Evolutionary conservation across 2,797 vertebrate species (phyloP).

Genomic region (Platyrinchus mystaceus): DNA sequence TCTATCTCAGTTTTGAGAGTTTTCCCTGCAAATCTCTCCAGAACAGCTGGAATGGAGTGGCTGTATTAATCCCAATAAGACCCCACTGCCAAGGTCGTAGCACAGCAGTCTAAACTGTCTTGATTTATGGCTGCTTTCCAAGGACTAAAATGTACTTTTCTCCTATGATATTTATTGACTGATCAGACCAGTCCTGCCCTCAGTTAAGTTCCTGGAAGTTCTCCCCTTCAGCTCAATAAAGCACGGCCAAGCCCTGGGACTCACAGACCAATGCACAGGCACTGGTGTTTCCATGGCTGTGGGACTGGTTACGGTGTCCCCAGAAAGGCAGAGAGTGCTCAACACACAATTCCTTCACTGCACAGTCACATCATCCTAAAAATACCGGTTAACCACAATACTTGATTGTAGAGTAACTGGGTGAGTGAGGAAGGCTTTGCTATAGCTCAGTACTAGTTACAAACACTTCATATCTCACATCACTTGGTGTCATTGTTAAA

Average conservation of each 20-base stretch:
- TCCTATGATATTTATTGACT: background rate
- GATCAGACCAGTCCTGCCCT: background rate
- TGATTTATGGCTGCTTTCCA: background rate
- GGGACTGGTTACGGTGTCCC: background rate
- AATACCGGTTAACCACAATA: background rate
- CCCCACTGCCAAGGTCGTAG: background rate
- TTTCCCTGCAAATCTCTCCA: background rate
- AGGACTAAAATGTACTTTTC: background rate
- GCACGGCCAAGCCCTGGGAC: background rate
- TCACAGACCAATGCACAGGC: background rate
- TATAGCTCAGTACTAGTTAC: background rate
- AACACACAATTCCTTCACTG: background rate
- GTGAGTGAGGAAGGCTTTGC: background rate
- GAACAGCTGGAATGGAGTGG: background rate
- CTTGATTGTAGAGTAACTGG: background rate
- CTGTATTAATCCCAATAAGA: background rate
- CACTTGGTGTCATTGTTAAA: background rate
- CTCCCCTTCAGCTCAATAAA: background rate
- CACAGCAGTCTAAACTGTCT: background rate
- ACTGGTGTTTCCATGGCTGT: background rate
- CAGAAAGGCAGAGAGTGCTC: background rate
- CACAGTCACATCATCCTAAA: accelerated
- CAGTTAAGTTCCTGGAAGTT: background rate
- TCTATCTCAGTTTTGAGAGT: background rate
- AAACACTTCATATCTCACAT: background rate